Evolutionary conservation across 2,113 vertebrate species (phyloP).

Genomic region (Odontophorus gujanensis): DNA sequence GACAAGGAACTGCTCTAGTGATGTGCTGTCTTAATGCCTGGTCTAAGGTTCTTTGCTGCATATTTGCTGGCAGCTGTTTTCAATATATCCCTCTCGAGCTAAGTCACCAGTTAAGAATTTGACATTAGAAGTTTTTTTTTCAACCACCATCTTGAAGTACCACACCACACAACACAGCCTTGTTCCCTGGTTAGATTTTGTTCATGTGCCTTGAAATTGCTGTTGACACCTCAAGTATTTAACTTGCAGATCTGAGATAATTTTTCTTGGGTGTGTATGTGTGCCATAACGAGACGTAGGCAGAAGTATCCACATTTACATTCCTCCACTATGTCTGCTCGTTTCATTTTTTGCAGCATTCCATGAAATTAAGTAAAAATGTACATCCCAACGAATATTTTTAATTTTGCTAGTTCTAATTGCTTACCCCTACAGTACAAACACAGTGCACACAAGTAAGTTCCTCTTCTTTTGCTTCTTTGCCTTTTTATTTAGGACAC

Average conservation of each 20-base stretch:
- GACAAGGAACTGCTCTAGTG: conserved; percentile 31
- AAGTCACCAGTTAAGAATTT: conserved; percentile 73
- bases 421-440: conserved; percentile 20
- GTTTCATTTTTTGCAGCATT: conserved; percentile 67
- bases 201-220: conserved; percentile 69
- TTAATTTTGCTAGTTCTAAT: conserved; percentile 51
- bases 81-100: conserved; percentile 53
- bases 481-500: background rate
- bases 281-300: conserved; percentile 58
- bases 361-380: conserved; percentile 73
- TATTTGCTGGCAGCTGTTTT: conserved; percentile 73
- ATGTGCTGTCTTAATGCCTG: conserved; percentile 61
- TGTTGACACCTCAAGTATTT: conserved; percentile 71
- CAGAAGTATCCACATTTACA: conserved; percentile 63
- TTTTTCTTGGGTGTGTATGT: conserved; percentile 64
- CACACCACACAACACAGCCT: conserved; percentile 47
- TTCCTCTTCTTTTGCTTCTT: conserved; percentile 14
- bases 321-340: conserved; percentile 58
- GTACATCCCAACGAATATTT: background rate
- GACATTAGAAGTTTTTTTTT: conserved; percentile 58
- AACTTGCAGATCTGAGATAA: conserved; percentile 51
- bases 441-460: background rate
- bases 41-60: conserved; percentile 64
- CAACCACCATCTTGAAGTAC: conserved; percentile 64
- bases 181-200: conserved; percentile 63